Conservation (phyloP, 37 sponge, comb jelly and placozoan species). For the Halisarca cf. caerulea region DNA sequence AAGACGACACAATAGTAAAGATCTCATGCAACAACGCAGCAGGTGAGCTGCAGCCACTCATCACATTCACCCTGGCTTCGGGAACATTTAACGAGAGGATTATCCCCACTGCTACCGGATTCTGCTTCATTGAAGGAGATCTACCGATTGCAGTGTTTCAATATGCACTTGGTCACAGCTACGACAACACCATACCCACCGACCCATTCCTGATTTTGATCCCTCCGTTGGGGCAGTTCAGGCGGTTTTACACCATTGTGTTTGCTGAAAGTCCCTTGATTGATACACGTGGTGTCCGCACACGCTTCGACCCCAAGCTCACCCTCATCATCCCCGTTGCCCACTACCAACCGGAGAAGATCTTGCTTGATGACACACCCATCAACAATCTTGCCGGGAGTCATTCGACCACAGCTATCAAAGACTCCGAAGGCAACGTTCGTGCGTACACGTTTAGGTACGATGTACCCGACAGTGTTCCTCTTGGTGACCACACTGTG, state of each 20-base stretch:
- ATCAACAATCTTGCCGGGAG: neutral
- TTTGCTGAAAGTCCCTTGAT: neutral
- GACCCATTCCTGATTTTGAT: conserved; percentile 52
- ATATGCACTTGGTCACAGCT: conserved; percentile 43
- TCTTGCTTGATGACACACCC: neutral
- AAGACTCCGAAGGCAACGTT: conserved; percentile 8
- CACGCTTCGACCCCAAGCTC: neutral
- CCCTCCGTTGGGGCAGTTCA: conserved; percentile 47
- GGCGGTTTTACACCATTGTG: conserved; percentile 22
- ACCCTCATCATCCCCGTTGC: conserved; percentile 4
- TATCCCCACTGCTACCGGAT: neutral
- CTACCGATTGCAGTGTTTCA: conserved; percentile 46
- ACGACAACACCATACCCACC: neutral
- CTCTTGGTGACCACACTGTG: neutral
- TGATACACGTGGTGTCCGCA: neutral
- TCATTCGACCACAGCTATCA: neutral
- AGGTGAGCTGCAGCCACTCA: neutral
- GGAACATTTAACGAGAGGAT: neutral
- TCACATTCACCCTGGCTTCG: neutral
- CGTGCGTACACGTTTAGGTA: conserved; percentile 35
- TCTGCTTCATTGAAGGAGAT: conserved; percentile 48
- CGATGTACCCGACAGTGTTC: neutral
- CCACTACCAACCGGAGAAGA: conserved; percentile 18
- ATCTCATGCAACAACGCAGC: conserved; percentile 22
- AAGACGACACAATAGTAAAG: conserved; percentile 30